A percentile compares a stretch with the other conserved stretches of the same genome.
These are phyloP conservation scores for Tachyglossus aculeatus DNA, from an alignment of 2,797 vertebrate genomes.

Conservation along the genomic window DNA sequence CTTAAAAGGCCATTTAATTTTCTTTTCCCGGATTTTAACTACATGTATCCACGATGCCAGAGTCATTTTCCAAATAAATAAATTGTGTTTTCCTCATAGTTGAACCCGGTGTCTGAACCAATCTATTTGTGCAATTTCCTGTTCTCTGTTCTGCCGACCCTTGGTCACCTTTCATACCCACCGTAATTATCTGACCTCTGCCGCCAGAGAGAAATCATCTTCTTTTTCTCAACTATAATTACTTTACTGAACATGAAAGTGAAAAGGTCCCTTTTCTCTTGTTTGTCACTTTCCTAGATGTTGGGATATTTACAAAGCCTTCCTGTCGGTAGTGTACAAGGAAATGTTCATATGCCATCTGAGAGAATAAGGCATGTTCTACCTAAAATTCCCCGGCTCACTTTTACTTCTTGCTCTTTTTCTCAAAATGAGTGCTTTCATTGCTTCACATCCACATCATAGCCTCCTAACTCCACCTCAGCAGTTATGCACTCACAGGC, in stretches of 20 bases:
- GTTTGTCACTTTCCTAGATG: conserved; percentile 58
- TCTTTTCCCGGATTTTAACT: conserved; percentile 43
- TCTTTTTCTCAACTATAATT: conserved; percentile 48
- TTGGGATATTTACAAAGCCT: conserved; percentile 68
- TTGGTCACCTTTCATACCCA: conserved; percentile 54
- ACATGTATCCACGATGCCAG: conserved; percentile 30
- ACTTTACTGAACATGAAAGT: conserved; percentile 54
- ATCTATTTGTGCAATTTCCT: conserved; percentile 72
- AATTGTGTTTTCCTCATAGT: conserved; percentile 71
- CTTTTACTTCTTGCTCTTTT: not conserved
- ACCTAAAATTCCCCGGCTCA: not conserved
- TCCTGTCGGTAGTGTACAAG: conserved; percentile 50
- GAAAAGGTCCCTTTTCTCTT: conserved; percentile 57
- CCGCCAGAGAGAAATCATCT: conserved; percentile 52
- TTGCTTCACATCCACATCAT: too few species aligned
- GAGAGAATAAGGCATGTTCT: conserved; percentile 28
- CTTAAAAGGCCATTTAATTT: not conserved
- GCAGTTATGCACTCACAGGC: too few species aligned
- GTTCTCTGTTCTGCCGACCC: conserved; percentile 71
- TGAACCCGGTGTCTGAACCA: conserved; percentile 71
- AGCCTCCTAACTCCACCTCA: too few species aligned
- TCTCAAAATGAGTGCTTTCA: not conserved
- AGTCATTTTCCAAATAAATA: conserved; percentile 73
- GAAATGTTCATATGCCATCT: conserved; percentile 43
- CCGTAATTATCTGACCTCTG: conserved; percentile 69